These are phyloP conservation scores for Heterocephalus glaber DNA, from an alignment of 2,113 vertebrate species.

Conservation along the genomic window DNA sequence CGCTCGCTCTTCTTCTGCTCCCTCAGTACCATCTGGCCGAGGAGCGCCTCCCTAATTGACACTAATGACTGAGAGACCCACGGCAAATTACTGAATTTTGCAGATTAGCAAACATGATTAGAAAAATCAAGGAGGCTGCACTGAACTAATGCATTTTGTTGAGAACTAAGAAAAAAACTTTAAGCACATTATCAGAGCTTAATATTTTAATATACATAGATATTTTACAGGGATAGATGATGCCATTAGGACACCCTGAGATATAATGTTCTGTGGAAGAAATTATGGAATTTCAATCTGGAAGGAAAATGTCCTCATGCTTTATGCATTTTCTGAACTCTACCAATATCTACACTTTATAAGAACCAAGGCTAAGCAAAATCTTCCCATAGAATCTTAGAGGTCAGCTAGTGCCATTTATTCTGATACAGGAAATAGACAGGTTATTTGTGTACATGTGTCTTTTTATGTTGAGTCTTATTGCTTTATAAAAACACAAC, in stretches of 20 bases:
- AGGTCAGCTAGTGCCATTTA: conserved; percentile 48
- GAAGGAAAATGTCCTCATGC: conserved; percentile 20
- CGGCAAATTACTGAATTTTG: conserved; percentile 73
- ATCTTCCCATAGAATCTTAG: neutral
- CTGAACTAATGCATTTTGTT: conserved; percentile 64
- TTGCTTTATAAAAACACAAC: conserved; percentile 71
- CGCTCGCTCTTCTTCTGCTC: conserved; percentile 41
- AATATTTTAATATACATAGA: conserved; percentile 70
- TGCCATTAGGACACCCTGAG: neutral
- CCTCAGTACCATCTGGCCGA: conserved; percentile 68
- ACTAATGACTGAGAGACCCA: conserved; percentile 70
- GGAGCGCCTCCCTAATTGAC: conserved; percentile 69
- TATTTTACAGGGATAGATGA: conserved; percentile 48
- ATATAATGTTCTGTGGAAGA: conserved; percentile 49
- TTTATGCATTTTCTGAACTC: conserved; percentile 29
- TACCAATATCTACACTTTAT: neutral
- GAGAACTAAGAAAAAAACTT: conserved; percentile 51
- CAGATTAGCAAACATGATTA: conserved; percentile 73
- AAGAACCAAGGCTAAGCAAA: neutral
- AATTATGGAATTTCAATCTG: conserved; percentile 16
- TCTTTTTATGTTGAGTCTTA: conserved; percentile 71
- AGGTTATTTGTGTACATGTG: conserved; percentile 39
- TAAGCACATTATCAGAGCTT: conserved; percentile 50
- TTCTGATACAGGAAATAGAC: neutral
- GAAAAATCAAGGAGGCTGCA: conserved; percentile 66